Evolutionary conservation across 1,140 invertebrate genomes (phyloP).

Genomic region (Littorina saxatilis): DNA sequence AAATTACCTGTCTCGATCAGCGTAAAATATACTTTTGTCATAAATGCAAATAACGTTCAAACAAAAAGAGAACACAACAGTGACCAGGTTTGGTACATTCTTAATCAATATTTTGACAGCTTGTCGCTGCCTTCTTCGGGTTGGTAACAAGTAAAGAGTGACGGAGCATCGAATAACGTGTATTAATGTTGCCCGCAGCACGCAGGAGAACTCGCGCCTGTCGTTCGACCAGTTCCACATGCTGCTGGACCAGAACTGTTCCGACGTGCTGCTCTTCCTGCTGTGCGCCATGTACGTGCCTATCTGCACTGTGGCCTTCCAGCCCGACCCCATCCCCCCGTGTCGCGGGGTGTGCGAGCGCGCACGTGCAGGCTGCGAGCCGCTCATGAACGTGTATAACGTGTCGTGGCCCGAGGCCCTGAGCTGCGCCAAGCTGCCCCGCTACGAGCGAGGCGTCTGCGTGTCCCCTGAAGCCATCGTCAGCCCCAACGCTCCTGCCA

Average conservation of each 20-base stretch:
- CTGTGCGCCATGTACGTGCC: conserved; percentile 72
- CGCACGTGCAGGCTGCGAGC: conserved; percentile 68
- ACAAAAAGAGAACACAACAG: too few relatives aligned
- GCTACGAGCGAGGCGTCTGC: conserved; percentile 71
- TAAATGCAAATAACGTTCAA: too few relatives aligned
- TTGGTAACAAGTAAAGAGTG: too few relatives aligned
- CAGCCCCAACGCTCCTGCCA: conserved; percentile 48
- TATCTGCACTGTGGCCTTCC: conserved; percentile 68
- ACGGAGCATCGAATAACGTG: too few relatives aligned
- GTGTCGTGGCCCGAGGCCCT: conserved; percentile 68
- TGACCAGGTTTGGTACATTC: too few relatives aligned
- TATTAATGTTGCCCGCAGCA: conserved; percentile 52
- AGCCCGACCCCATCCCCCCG: conserved; percentile 69
- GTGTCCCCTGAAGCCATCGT: conserved; percentile 70
- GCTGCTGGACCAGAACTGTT: conserved; percentile 67
- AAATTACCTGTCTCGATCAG: too few relatives aligned
- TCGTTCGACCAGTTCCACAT: conserved; percentile 69
- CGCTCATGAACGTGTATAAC: conserved; percentile 68
- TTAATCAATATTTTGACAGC: too few relatives aligned
- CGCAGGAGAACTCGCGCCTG: conserved; percentile 71
- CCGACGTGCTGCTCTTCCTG: conserved; percentile 69
- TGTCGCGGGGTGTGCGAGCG: conserved; percentile 68
- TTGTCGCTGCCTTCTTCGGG: too few relatives aligned
- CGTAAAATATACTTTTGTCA: too few relatives aligned
- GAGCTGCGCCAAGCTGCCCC: conserved; percentile 64